Evolutionary conservation across 2,113 vertebrate genomes (phyloP).

Genomic region (Sterrhoptilus dennistouni): DNA sequence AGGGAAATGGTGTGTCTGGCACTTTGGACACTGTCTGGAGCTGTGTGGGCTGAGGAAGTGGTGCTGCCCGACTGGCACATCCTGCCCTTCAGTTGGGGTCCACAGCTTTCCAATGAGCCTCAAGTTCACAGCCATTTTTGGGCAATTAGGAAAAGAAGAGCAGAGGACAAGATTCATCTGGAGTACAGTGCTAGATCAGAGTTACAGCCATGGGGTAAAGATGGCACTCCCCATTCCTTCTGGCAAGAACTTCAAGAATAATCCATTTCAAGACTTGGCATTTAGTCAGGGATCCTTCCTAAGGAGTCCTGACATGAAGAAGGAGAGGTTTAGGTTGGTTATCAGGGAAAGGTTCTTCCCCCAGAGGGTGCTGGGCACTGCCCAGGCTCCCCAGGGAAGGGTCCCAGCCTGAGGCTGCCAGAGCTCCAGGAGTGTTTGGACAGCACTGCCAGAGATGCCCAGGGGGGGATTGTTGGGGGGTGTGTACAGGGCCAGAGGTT

Average conservation of each 20-base stretch:
- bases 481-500: accelerated
- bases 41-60: neutral
- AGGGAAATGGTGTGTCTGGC: neutral
- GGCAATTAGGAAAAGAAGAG: neutral
- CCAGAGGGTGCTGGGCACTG: neutral
- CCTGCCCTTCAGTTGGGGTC: accelerated
- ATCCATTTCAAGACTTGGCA: neutral
- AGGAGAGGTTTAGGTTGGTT: accelerated
- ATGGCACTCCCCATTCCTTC: neutral
- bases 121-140: neutral
- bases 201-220: neutral
- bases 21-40: neutral
- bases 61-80: neutral
- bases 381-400: neutral
- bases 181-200: neutral
- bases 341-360: neutral
- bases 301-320: neutral
- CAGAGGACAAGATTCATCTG: neutral
- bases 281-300: neutral
- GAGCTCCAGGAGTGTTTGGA: neutral
- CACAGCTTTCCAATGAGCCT: neutral
- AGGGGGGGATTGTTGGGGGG: neutral
- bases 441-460: accelerated
- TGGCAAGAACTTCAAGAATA: neutral
- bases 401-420: neutral